Conservation (phyloP, 2,113 vertebrate genomes). For the Protobothrops mucrosquamatus region DNA sequence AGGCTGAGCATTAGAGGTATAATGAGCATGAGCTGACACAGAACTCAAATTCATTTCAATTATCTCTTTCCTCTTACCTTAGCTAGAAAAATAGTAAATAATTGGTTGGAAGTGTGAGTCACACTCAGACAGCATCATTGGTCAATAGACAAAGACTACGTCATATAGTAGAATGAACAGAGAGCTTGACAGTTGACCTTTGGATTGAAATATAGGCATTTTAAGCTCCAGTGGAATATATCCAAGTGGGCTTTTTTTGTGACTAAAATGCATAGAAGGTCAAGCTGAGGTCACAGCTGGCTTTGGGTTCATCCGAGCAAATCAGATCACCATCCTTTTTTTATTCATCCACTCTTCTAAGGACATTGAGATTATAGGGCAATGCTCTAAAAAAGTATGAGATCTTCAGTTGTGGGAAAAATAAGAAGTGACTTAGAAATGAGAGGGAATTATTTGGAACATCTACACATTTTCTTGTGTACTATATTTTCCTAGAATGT, state of each 20-base stretch:
- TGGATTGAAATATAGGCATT: slow-evolving; percentile 67
- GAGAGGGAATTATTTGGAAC: neutral
- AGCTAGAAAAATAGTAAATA: slow-evolving; percentile 52
- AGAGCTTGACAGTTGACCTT: slow-evolving; percentile 55
- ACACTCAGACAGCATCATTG: slow-evolving; percentile 50
- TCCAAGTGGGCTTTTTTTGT: slow-evolving; percentile 55
- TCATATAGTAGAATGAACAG: slow-evolving; percentile 53
- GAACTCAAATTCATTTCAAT: slow-evolving; percentile 54
- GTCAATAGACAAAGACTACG: slow-evolving; percentile 49
- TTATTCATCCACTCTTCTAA: slow-evolving; percentile 58
- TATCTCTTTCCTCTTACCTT: slow-evolving; percentile 47
- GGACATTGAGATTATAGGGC: slow-evolving; percentile 42
- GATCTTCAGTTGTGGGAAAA: slow-evolving; percentile 39
- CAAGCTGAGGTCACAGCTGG: slow-evolving; percentile 59
- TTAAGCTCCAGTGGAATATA: slow-evolving; percentile 70
- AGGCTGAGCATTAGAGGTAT: slow-evolving; percentile 51
- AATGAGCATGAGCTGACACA: slow-evolving; percentile 50
- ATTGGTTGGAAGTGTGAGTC: slow-evolving; percentile 28
- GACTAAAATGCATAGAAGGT: slow-evolving; percentile 63
- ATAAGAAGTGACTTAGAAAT: neutral
- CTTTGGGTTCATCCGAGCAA: slow-evolving; percentile 61
- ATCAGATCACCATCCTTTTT: slow-evolving; percentile 52
- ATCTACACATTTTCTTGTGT: neutral
- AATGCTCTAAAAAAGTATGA: slow-evolving; percentile 33
- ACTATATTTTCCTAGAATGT: neutral